Evolutionary conservation across 2,888 invertebrate species (phyloP).

Genomic region (Drosophila neotestacea): DNA sequence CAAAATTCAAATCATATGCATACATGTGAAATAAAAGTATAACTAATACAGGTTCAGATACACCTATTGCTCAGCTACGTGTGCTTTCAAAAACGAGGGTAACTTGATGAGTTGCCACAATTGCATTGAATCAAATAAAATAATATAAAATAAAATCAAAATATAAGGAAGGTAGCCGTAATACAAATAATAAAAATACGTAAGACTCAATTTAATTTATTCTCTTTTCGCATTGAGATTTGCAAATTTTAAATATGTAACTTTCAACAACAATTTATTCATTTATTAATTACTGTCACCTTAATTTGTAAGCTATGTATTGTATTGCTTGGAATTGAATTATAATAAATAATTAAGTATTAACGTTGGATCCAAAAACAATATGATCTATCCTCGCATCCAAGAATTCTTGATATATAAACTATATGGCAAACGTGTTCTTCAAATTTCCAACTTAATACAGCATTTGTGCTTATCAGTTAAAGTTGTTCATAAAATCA

Average conservation of each 20-base stretch:
- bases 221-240: too few species aligned
- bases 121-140: not conserved
- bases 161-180: not conserved
- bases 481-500: conserved; percentile 24
- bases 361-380: not conserved
- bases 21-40: not conserved
- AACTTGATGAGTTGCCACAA: not conserved
- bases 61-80: not conserved
- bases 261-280: too few species aligned
- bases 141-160: not conserved
- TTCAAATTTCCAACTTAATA: too few species aligned
- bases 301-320: too few species aligned
- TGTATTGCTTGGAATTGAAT: too few species aligned
- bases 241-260: too few species aligned
- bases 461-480: conserved; percentile 48
- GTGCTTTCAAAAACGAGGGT: not conserved
- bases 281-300: too few species aligned
- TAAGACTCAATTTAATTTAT: too few species aligned
- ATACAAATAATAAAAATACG: too few species aligned
- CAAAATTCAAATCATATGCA: conserved; percentile 4
- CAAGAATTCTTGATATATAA: not conserved
- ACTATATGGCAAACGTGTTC: too few species aligned
- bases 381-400: conserved; percentile 2
- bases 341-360: too few species aligned
- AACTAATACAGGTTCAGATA: not conserved